These are phyloP conservation scores for Corythoichthys haematopterus DNA, from an alignment of 2,113 vertebrate species.

Conservation along the genomic window DNA sequence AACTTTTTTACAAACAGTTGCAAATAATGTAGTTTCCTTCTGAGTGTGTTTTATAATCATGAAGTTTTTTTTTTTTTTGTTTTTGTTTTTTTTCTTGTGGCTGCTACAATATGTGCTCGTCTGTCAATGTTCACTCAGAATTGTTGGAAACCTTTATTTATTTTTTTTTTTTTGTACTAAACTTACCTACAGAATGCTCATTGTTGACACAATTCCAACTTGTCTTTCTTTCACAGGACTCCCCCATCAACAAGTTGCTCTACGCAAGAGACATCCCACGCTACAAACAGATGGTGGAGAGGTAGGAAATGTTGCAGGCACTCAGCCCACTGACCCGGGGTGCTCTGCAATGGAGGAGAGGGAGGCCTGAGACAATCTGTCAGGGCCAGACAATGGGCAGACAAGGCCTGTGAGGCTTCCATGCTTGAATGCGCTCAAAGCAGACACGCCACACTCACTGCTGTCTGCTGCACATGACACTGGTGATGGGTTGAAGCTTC, in stretches of 20 bases:
- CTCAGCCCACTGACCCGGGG: slow-evolving; percentile 39
- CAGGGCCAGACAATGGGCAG: slow-evolving; percentile 46
- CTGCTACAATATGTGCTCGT: too few species aligned
- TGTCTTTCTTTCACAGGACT: slow-evolving; percentile 59
- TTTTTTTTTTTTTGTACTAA: too few species aligned
- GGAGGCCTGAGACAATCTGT: slow-evolving; percentile 47
- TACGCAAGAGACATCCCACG: slow-evolving; percentile 76
- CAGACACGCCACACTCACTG: slow-evolving; percentile 44
- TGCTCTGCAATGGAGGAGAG: slow-evolving; percentile 5
- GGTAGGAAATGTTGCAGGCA: slow-evolving; percentile 58
- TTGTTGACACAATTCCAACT: neutral
- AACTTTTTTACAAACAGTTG: too few species aligned
- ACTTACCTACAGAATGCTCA: neutral
- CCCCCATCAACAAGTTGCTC: slow-evolving; percentile 76
- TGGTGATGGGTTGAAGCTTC: slow-evolving; percentile 15
- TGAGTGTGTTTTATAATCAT: too few species aligned
- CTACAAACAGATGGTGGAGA: slow-evolving; percentile 78
- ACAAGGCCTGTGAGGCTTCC: slow-evolving; percentile 41
- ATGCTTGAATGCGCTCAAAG: slow-evolving; percentile 48
- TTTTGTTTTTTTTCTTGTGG: too few species aligned
- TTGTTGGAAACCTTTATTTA: too few species aligned
- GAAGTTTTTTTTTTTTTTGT: too few species aligned
- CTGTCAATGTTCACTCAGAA: too few species aligned
- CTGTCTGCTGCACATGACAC: slow-evolving; percentile 36
- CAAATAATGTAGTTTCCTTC: too few species aligned